These are phyloP conservation scores for Caenorhabditis uteleia DNA, from an alignment of 2,888 invertebrate genomes.

Conservation along the genomic window DNA sequence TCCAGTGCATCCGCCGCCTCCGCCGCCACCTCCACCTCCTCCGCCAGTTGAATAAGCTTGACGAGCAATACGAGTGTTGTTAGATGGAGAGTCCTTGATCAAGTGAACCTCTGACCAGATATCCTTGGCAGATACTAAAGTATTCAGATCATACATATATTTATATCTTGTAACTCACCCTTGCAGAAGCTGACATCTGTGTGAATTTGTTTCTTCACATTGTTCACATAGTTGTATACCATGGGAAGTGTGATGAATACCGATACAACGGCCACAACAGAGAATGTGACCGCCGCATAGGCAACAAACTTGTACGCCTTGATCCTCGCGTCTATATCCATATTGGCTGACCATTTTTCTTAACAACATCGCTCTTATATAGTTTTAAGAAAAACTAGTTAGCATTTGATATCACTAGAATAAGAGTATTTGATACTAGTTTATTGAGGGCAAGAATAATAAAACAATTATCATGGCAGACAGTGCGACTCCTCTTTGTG, in stretches of 20 bases:
- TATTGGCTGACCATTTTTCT: constrained; percentile 40
- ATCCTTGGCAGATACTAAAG: constrained; percentile 64
- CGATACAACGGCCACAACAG: constrained; percentile 63
- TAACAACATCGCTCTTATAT: constrained; percentile 26
- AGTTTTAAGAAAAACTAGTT: constrained; percentile 1
- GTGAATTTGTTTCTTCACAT: constrained; percentile 60
- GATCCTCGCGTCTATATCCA: constrained; percentile 51
- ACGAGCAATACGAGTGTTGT: constrained; percentile 57
- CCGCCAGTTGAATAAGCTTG: constrained; percentile 50
- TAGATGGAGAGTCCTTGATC: constrained; percentile 56
- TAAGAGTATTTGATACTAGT: neutral
- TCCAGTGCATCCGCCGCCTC: constrained; percentile 42
- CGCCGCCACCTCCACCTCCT: constrained; percentile 40
- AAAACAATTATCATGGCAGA: constrained; percentile 10
- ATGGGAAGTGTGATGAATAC: constrained; percentile 65
- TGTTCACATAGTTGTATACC: constrained; percentile 66
- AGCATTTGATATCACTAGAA: neutral
- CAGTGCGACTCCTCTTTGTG: constrained; percentile 37
- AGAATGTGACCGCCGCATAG: constrained; percentile 55
- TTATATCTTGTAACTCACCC: constrained; percentile 14
- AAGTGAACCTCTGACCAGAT: constrained; percentile 67
- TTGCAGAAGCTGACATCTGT: constrained; percentile 64
- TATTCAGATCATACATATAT: neutral
- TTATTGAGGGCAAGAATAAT: neutral
- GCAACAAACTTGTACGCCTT: constrained; percentile 53